Evolutionary conservation across 2,888 invertebrate species (phyloP).

Genomic region (Drosophila leonis): DNA sequence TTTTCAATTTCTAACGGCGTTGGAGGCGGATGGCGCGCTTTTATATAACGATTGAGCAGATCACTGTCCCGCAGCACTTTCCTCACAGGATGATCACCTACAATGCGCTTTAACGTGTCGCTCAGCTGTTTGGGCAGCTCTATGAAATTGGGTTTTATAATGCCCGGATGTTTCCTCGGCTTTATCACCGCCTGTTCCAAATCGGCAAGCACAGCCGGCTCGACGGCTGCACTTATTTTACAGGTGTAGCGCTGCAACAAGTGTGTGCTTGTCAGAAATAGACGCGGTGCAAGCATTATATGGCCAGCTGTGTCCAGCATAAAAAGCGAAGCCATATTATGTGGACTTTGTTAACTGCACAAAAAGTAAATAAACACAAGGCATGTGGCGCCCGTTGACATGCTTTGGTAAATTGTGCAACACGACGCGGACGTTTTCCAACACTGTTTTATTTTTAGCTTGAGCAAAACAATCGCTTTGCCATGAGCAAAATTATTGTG

Average conservation of each 20-base stretch:
- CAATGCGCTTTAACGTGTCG: conserved; percentile 87
- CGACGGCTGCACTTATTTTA: conserved; percentile 81
- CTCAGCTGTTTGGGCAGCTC: conserved; percentile 88
- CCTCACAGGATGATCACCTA: conserved; percentile 88
- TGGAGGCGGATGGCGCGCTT: conserved; percentile 88
- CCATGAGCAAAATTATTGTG: neutral
- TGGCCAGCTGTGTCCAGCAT: conserved; percentile 33
- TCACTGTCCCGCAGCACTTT: conserved; percentile 87
- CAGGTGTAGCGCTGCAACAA: conserved; percentile 65
- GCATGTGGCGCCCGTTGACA: conserved; percentile 40
- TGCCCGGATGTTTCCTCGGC: conserved; percentile 91
- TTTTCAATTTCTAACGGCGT: conserved; percentile 86
- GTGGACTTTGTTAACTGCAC: conserved; percentile 3
- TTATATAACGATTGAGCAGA: conserved; percentile 87
- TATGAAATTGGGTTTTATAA: conserved; percentile 86
- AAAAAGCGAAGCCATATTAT: conserved; percentile 34
- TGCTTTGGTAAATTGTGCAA: conserved; percentile 22
- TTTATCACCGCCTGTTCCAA: conserved; percentile 85
- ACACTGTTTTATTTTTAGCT: conserved; percentile 7
- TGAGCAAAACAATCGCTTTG: neutral
- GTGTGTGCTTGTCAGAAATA: conserved; percentile 37
- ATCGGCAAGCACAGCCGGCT: conserved; percentile 65
- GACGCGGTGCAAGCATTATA: conserved; percentile 21
- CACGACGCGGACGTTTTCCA: conserved; percentile 18
- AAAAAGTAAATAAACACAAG: conserved; percentile 37